Evolutionary conservation across 2,888 invertebrate species (phyloP), one percentile per base, ranked within the genome.

Genomic region (Clitarchus hookeri): DNA sequence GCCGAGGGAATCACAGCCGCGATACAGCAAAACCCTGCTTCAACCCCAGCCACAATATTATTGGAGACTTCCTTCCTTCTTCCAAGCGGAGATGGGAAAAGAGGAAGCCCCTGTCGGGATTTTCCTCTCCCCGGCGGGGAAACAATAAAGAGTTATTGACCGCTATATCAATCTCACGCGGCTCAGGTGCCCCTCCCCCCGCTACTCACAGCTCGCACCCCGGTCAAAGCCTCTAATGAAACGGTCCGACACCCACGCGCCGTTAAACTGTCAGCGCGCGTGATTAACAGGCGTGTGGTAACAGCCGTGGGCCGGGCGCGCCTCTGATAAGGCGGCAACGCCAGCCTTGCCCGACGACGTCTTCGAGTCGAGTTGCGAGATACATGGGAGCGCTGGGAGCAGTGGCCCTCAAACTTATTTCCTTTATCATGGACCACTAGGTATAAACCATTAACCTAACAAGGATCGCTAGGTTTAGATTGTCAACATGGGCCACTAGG

Each of bases 1-100:
- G 86, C 83, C 53, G 16, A n/a, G 86, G 86, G 54, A 84, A 77
- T 77, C 48, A 84, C 44, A 48, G 36, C 65, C 27, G 65, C 23
- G n/a, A 54, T 54, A 77, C 54, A 77, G 36, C 77, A 25, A 84
- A 36, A 53, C 65, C 65, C n/a, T 65, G 1, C 13, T 65, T n/a
- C n/a, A 16, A 8, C n/a, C 65, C 65, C 65, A 23, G 8, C 65
- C 65, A 65, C 65, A 19, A 65, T 65, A 65, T 65, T 65, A 65
- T 19, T 19, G 65, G 8, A 65, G 65, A 65, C n/a, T 65, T n/a
- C 65, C 65, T 65, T 65, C 65, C 65, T n/a, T 23, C 65, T n/a
- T 65, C 65, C 65, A 65, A 65, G 48, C 4, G 0, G 48, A 11
- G 48, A 48, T 16, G 48, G 48, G 36, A 36, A 36, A 48, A 8